Evolutionary conservation across 2,113 vertebrate species (phyloP), one percentile per base, ranked within the genome.

Genomic region (Meriones unguiculatus): DNA sequence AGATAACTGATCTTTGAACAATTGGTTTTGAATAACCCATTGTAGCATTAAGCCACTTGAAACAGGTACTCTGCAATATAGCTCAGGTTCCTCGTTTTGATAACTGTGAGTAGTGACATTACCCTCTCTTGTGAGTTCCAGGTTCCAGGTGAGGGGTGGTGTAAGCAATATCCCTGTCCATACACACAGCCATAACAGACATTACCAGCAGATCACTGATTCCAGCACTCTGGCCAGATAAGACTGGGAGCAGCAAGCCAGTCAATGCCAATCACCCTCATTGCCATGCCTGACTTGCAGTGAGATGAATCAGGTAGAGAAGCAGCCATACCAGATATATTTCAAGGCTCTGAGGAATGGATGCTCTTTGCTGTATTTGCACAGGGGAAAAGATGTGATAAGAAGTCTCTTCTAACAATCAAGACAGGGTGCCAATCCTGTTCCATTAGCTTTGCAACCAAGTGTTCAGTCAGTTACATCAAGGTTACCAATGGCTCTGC

Each of bases 351-450:
- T n/a, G n/a, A n/a, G n/a, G n/a, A n/a, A n/a, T n/a, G n/a, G n/a
- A n/a, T n/a, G n/a, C n/a, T n/a, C n/a, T n/a, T n/a, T n/a, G n/a
- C n/a, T n/a, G n/a, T n/a, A n/a, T n/a, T n/a, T n/a, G n/a, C n/a
- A n/a, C n/a, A n/a, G n/a, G n/a, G n/a, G n/a, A n/a, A n/a, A n/a
- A n/a, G n/a, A n/a, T n/a, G n/a, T n/a, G n/a, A n/a, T n/a, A n/a
- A n/a, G n/a, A n/a, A n/a, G n/a, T n/a, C n/a, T n/a, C 9, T 97
- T 3, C 82, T 98, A 62, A 97, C 67, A 62, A 97, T 98, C 72
- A 98, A 98, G 93, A 99, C 99, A 1, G 41, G 98, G 28, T 99
- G 99, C 72, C 91, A 18, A 7, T 96, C 98, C 89, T 99, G 99
- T 46, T 65, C 90, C 7, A 11, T 97, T 89, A 99, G 97, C 65